These are phyloP conservation scores for Microcebus murinus DNA, from an alignment of 2,113 vertebrate species.

Conservation along the genomic window DNA sequence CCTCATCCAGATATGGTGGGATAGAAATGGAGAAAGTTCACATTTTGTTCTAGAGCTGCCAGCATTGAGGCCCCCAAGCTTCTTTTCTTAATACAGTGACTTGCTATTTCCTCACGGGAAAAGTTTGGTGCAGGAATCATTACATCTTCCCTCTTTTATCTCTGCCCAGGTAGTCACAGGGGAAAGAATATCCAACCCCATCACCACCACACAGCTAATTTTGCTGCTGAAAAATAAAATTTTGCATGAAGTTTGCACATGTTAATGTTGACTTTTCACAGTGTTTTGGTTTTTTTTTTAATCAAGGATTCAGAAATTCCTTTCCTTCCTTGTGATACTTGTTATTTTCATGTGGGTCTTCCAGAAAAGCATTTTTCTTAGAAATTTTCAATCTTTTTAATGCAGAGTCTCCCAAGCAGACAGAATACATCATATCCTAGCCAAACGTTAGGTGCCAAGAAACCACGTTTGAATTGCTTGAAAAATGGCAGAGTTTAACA, in stretches of 20 bases:
- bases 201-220: neutral
- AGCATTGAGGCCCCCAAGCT: neutral
- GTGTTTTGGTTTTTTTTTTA: neutral
- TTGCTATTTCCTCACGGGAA: neutral
- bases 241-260: neutral
- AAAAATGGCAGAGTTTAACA: neutral
- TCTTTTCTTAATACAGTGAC: neutral
- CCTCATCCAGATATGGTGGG: neutral
- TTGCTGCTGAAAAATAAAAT: neutral
- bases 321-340: neutral
- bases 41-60: neutral
- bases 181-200: neutral
- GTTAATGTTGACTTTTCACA: neutral
- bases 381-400: neutral
- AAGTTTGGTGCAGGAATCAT: neutral
- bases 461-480: neutral
- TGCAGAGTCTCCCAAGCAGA: neutral
- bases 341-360: neutral
- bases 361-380: neutral
- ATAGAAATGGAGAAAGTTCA: neutral
- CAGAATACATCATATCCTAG: neutral
- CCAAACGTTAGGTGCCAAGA: neutral
- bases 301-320: neutral
- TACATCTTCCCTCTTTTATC: neutral
- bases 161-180: neutral